Percentiles rank a stretch among this genome's conserved stretches.
Evolutionary conservation across 2,113 vertebrate species (phyloP).

Genomic region (Piprites chloris): DNA sequence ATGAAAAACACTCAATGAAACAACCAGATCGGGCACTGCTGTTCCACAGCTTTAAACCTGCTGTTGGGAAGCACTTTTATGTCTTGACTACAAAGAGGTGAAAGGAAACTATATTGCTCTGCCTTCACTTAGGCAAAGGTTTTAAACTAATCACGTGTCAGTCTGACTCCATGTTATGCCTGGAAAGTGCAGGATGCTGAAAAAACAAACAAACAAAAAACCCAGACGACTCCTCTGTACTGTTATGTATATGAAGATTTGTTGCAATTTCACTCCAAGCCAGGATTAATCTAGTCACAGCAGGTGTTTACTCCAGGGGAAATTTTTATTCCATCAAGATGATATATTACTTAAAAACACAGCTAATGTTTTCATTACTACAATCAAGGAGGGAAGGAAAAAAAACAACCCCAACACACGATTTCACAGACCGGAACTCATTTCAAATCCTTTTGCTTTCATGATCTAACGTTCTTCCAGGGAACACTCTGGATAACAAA

Average conservation of each 20-base stretch:
- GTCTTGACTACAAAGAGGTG: background rate
- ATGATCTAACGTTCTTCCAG: background rate
- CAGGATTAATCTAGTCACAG: background rate
- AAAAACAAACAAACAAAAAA: background rate
- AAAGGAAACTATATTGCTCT: background rate
- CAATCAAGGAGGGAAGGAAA: background rate
- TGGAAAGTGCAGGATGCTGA: background rate
- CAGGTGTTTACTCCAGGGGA: background rate
- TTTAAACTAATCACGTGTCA: background rate
- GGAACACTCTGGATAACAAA: background rate
- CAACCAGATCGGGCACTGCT: background rate
- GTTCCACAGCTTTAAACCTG: background rate
- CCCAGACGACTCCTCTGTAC: accelerated
- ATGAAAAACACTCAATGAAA: background rate
- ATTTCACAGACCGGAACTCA: background rate
- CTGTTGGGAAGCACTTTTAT: background rate
- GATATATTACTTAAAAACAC: background rate
- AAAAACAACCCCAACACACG: accelerated
- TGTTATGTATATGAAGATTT: background rate
- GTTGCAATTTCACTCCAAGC: background rate
- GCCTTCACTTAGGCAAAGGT: background rate
- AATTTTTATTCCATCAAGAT: background rate
- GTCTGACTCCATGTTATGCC: background rate
- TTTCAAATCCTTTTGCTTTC: background rate
- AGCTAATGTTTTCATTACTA: background rate